A percentile compares a stretch with the other conserved stretches of the same genome.
phyloP scores from a whole-genome alignment of 2,113 vertebrate species.

The Cinclus mexicanus region DNA sequence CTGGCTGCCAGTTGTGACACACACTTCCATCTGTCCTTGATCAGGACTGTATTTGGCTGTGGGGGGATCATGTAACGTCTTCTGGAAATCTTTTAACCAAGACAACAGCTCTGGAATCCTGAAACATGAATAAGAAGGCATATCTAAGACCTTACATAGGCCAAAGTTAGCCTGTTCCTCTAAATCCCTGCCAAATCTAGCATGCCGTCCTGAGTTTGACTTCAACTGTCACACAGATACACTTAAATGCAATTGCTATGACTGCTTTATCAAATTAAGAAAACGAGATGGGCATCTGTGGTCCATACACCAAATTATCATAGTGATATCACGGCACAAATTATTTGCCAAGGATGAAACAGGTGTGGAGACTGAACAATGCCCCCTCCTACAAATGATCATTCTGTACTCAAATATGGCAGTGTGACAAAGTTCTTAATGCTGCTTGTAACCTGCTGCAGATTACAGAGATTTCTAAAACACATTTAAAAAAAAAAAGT shows the following conservation, averaged over 20 bases:
- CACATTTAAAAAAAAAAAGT: neutral
- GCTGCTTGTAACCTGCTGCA: neutral
- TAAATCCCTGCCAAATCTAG: neutral
- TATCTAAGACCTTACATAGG: neutral
- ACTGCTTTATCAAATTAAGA: neutral
- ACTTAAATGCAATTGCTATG: neutral
- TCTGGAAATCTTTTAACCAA: constrained; percentile 91
- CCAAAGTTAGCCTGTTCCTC: neutral
- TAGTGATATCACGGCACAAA: neutral
- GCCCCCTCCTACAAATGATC: neutral
- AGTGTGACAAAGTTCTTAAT: neutral
- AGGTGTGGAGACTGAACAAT: neutral
- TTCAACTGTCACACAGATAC: neutral
- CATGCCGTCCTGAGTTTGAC: neutral
- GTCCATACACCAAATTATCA: neutral
- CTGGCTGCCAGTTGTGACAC: constrained; percentile 90
- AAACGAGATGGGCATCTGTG: neutral
- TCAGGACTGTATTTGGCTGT: constrained; percentile 75
- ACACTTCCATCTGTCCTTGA: constrained; percentile 88
- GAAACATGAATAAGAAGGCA: constrained; percentile 25
- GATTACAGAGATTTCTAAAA: neutral
- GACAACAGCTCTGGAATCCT: constrained; percentile 91
- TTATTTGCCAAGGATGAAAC: neutral
- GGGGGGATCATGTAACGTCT: constrained; percentile 85
- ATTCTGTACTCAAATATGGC: neutral